Conservation (phyloP, 2,797 vertebrate species). For the Neopelma chrysocephalum region DNA sequence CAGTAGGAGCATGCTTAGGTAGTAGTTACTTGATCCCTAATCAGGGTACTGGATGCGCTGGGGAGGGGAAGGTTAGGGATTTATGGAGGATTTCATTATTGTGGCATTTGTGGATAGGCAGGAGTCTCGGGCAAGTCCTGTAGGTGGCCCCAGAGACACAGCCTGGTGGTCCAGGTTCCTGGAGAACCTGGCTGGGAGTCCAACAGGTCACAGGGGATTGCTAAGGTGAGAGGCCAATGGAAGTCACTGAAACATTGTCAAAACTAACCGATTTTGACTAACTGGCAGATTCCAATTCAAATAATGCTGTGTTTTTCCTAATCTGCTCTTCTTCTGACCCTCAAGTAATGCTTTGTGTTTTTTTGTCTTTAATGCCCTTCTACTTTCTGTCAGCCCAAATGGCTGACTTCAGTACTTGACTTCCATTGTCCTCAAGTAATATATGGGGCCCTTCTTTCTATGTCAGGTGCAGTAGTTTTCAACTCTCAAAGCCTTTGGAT, state of each 20-base stretch:
- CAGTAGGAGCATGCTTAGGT: too few species aligned
- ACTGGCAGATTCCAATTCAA: background rate
- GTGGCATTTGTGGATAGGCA: rapidly evolving
- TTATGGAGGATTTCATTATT: background rate
- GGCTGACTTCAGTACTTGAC: background rate
- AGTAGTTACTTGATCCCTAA: background rate
- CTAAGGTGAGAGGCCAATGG: background rate
- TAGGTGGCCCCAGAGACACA: background rate
- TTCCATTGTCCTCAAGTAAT: background rate
- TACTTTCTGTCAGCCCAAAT: background rate
- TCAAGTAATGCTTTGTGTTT: background rate
- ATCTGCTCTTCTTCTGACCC: background rate
- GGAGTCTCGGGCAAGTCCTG: background rate
- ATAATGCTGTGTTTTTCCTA: background rate
- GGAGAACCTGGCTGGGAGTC: too few species aligned
- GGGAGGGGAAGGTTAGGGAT: background rate
- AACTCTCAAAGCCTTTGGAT: background rate
- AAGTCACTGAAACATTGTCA: background rate
- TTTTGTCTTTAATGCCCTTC: background rate
- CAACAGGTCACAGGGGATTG: background rate
- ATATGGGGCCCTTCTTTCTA: background rate
- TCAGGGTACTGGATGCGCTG: background rate
- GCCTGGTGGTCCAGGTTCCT: background rate
- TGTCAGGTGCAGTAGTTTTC: background rate
- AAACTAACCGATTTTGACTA: background rate